Conservation (phyloP, 2,797 vertebrate species). For the Brotogeris chrysoptera region DNA sequence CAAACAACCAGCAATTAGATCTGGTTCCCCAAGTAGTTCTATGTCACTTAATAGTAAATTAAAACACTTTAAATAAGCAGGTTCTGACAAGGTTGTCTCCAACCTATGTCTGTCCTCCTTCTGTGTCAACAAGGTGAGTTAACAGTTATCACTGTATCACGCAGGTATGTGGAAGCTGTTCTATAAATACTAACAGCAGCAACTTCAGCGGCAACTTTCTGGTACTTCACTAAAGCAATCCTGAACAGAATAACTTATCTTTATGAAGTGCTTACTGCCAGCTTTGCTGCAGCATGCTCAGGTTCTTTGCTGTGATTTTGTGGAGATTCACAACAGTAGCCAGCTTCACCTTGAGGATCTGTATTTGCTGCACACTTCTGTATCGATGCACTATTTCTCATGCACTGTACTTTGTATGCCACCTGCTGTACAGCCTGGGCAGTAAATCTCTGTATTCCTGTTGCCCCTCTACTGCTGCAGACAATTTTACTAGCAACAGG, state of each 20-base stretch:
- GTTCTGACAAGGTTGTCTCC: background rate
- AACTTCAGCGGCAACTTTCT: background rate
- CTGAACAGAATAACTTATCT: background rate
- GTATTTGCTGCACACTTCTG: background rate
- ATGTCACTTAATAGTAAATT: background rate
- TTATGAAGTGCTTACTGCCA: background rate
- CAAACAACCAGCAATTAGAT: background rate
- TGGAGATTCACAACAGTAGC: background rate
- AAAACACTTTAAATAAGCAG: background rate
- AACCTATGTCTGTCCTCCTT: background rate
- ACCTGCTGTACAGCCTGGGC: conserved; percentile 41
- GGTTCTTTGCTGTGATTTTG: background rate
- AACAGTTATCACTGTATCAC: background rate
- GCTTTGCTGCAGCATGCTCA: background rate
- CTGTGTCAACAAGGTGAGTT: background rate
- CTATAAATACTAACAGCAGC: background rate
- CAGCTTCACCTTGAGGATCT: background rate
- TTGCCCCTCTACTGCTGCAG: background rate
- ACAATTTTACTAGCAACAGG: background rate
- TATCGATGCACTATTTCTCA: background rate
- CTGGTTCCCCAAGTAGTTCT: background rate
- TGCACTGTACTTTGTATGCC: background rate
- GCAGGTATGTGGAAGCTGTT: background rate
- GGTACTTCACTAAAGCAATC: background rate
- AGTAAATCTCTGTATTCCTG: background rate